Evolutionary conservation across 2,113 vertebrate genomes (phyloP), one percentile per base, ranked within the genome.

Genomic region (Odontesthes bonariensis): DNA sequence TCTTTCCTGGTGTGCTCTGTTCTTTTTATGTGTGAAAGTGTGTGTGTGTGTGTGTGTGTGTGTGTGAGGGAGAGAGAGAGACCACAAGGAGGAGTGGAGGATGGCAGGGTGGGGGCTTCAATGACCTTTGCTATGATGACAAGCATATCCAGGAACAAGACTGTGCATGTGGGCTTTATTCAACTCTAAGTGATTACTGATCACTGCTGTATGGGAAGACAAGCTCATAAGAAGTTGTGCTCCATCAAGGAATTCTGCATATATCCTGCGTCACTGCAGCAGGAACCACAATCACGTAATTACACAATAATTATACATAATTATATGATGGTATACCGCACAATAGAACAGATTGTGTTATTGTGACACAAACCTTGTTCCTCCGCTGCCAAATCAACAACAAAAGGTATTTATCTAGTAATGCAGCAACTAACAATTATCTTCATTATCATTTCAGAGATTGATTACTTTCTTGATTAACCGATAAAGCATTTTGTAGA

Each of bases 41-140:
- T 73, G 49, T 72, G 67, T 75, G 59, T 73, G 79, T 73, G 54
- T 31, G 38, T 52, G 75, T 32, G 74, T 53, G 31, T 55, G 59
- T 61, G 62, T 31, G 73, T 38, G 55, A 54, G 75, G 14, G 65
- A 57, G 73, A 16, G 23, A 46, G 17, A 55, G 79, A 23, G 19
- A 79, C 61, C 74, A 47, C 58, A 81, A 47, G 52, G 69, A 7
- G 46, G 56, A 69, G 65, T 75, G 57, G 35, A 23, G 74, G 74
- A 52, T 73, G 68, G 83, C 57, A 73, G 61, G 75, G 67, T 64
- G 73, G 74, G 71, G 71, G 90, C 85, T 90, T 84, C 82, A 66
- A 52, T 94, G 95, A 96, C 96, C 93, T 96, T 94, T 95, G 86
- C 90, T 79, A 94, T 95, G 96, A 96, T 96, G 95, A 96, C 95